Percentiles rank a stretch among this genome's conserved stretches.
Evolutionary conservation across 2,113 vertebrate genomes (phyloP).

Genomic region (Genyomyrus donnyi): DNA sequence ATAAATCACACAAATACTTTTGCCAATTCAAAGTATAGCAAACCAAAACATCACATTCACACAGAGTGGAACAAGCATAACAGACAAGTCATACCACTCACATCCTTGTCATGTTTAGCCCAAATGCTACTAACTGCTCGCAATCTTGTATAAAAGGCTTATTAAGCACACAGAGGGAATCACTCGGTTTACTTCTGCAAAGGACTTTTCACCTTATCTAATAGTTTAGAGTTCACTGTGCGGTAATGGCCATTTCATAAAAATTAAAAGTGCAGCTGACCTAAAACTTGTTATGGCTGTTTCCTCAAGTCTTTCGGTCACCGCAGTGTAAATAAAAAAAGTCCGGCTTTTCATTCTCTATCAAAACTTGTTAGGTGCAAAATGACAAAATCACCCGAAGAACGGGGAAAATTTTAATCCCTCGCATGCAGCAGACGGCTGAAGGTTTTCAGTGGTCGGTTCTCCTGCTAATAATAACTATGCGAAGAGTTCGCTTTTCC

Average conservation of each 20-base stretch:
- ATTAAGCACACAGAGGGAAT: background rate
- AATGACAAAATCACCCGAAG: background rate
- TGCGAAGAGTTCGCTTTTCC: background rate
- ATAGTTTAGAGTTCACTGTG: background rate
- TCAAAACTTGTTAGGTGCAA: background rate
- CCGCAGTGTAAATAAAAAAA: background rate
- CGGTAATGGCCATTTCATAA: background rate
- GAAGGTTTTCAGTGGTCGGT: background rate
- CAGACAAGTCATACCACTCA: background rate
- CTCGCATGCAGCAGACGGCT: background rate
- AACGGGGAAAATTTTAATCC: background rate
- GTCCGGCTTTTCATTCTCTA: background rate
- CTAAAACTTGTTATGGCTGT: background rate
- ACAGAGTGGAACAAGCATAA: background rate
- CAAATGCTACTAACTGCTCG: background rate
- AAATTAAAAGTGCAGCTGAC: background rate
- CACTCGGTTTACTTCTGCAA: background rate
- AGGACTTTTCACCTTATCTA: background rate
- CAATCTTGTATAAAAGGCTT: background rate
- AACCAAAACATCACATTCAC: background rate
- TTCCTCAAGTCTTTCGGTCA: background rate
- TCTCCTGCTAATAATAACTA: background rate
- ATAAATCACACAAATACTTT: background rate
- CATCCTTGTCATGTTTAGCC: background rate
- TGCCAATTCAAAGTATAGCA: background rate